Conservation (phyloP, 2,113 vertebrate species). For the Coryphaenoides rupestris region DNA sequence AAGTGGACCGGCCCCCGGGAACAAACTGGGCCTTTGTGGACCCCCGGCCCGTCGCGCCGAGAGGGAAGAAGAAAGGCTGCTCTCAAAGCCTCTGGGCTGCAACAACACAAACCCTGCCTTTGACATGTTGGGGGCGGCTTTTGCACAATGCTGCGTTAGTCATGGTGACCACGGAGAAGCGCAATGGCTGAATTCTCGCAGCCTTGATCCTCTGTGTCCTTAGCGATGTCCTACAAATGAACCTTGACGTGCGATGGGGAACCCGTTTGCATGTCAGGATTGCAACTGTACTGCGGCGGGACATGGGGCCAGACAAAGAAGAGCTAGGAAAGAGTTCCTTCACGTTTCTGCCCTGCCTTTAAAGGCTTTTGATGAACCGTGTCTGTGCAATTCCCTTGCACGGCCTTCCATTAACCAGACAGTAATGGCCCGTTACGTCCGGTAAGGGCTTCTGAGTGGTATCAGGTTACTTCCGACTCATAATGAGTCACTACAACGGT, state of each 20-base stretch:
- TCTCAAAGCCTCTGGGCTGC: conserved; percentile 49
- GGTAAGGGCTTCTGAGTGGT: conserved; percentile 17
- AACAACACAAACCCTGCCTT: conserved; percentile 56
- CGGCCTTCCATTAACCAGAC: conserved; percentile 26
- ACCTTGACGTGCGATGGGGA: not conserved
- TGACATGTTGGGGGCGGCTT: conserved; percentile 42
- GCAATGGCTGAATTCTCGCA: conserved; percentile 25
- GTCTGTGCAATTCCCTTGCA: not conserved
- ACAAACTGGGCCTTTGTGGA: conserved; percentile 67
- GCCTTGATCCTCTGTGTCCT: conserved; percentile 8
- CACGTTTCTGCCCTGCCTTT: not conserved
- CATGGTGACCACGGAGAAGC: conserved; percentile 39
- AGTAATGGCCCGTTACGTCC: not conserved
- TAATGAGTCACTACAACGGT: conserved; percentile 26
- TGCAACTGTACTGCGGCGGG: not conserved
- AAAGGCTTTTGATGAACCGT: not conserved
- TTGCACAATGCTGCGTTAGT: conserved; percentile 35
- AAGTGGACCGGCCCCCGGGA: conserved; percentile 46
- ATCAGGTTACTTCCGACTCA: conserved; percentile 37
- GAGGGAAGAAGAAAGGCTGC: conserved; percentile 52
- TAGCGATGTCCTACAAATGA: conserved; percentile 21
- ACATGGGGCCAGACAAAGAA: not conserved
- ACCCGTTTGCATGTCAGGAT: not conserved
- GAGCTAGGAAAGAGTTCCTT: too few species aligned
- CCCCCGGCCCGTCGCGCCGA: conserved; percentile 40